Conservation (phyloP, 2,797 vertebrate genomes). For the Strix occidentalis region DNA sequence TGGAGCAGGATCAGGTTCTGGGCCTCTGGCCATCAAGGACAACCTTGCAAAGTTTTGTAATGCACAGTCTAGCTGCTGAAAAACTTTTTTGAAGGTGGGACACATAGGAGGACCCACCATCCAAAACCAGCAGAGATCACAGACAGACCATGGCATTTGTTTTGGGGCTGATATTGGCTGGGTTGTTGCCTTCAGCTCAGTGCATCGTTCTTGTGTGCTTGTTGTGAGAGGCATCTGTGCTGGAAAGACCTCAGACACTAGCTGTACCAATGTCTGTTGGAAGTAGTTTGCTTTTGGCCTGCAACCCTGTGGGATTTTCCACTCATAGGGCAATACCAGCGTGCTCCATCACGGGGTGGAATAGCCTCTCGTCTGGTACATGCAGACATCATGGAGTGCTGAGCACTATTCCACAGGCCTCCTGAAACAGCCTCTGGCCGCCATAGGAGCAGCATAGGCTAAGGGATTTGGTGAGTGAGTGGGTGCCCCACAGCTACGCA, state of each 20-base stretch:
- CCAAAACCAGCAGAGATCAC: not conserved
- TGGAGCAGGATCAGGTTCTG: not conserved
- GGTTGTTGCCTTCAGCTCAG: not conserved
- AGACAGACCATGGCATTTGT: not conserved
- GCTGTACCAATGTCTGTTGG: not conserved
- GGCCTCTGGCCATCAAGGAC: not conserved
- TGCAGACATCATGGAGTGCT: accelerated
- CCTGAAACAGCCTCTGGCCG: not conserved
- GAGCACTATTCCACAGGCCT: not conserved
- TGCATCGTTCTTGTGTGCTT: not conserved
- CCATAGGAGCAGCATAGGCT: not conserved
- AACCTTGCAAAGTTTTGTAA: not conserved
- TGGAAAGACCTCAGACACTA: not conserved
- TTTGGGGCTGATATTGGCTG: not conserved
- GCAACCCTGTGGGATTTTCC: not conserved
- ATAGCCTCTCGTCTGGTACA: not conserved
- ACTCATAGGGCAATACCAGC: not conserved
- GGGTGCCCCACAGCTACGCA: not conserved
- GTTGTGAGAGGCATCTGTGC: not conserved
- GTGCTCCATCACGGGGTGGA: not conserved
- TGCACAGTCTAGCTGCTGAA: not conserved
- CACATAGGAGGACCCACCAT: not conserved
- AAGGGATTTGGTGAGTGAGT: not conserved
- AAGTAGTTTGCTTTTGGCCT: not conserved
- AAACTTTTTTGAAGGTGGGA: not conserved